Evolutionary conservation across 2,797 vertebrate species (phyloP), one percentile per base, ranked within the genome.

Genomic region (Danio kyathit): DNA sequence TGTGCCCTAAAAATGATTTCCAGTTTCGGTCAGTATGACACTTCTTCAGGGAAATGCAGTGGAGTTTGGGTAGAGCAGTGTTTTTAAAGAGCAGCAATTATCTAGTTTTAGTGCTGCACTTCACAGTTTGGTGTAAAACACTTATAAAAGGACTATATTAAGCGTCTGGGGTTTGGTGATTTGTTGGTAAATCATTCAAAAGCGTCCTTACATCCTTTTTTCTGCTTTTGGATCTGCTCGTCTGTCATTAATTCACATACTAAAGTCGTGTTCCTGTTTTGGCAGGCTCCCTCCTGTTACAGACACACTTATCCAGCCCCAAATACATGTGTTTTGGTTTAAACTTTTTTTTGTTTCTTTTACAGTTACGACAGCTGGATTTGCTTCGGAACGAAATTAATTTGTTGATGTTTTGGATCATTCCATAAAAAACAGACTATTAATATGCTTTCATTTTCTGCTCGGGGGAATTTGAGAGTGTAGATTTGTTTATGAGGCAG

Each of bases 291-390:
- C 49, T 59, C 16, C 12, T 41, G 19, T 46, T 46, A 56, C 21
- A 7, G 21, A 61, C 43, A 59, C 54, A 29, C 59, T 66, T 76
- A 81, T 73, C 38, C 59, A 63, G 65, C 49, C 75, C 65, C 48
- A 60, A 40, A 17, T 76, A 82, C 84, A 83, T 85, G 77, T 77
- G 77, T 81, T 85, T 85, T 61, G 16, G 67, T 77, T 85, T 85
- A 66, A 43, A 52, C 52, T 66, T 61, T 74, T 9, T 61, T 64
- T 46, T 44, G 40, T 46, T 48, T 54, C 3, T n/a, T n/a, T 7
- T 74, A 63, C 65, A 74, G 74, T 77, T 80, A 65, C 21, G 72
- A 83, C 77, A 82, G 74, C 81, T 86, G 80, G 78, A 78, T 56
- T 43, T 60, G 46, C 72, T 81, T 74, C 51, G 64, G 66, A 82